Base-by-base conservation (phyloP, 2,888 invertebrate genomes). In the Troides aeacus region DNA sequence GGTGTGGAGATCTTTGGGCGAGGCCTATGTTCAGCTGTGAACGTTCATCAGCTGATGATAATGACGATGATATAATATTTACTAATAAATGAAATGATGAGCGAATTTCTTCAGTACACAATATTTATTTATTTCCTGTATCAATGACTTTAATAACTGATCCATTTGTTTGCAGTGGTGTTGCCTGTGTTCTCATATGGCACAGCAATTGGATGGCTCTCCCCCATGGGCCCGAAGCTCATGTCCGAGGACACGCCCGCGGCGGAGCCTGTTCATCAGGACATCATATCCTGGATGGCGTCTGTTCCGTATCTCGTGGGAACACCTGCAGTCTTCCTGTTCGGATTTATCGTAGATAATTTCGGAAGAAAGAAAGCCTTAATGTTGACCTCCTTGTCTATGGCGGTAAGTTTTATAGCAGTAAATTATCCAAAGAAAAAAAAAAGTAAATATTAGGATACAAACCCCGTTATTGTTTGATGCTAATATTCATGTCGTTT, bases 211-310 rank as follows among this genome's bases (percentile, higher is more conserved):
- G 94, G 94, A 10, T 94, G 94, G 93, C 83, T 94, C 58, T 94
- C 94, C 0, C 94, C 94, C 1, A 93, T 93, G 85, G 88, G 93
- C 0, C 87, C 91, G 0, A 84, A 86, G 36, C 87, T 94, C n/a
- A 89, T 92, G 85, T 90, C 93, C 0, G 77, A 81, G 1, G 82
- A 86, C 15, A 84, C 88, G 0, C 93, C 93, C 0, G 86, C 93
- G 0, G 77, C 85, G 0, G 75, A 78, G 8, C 89, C 93, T 0
- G 85, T 94, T 50, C 88, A 88, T 18, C 80, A 87, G 1, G 90
- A 92, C 73, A 87, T 90, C 70, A 85, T 93, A 68, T 93, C 94
- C 36, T 93, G 94, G 93, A 89, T 94, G 84, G 94, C 93, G 0
- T 94, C 94, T 0, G 87, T 93, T 1, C 88, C 93, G 17, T 93